Evolutionary conservation across 2,888 invertebrate species (phyloP), one percentile per base, ranked within the genome.

Genomic region (Drosophila aldrichi): DNA sequence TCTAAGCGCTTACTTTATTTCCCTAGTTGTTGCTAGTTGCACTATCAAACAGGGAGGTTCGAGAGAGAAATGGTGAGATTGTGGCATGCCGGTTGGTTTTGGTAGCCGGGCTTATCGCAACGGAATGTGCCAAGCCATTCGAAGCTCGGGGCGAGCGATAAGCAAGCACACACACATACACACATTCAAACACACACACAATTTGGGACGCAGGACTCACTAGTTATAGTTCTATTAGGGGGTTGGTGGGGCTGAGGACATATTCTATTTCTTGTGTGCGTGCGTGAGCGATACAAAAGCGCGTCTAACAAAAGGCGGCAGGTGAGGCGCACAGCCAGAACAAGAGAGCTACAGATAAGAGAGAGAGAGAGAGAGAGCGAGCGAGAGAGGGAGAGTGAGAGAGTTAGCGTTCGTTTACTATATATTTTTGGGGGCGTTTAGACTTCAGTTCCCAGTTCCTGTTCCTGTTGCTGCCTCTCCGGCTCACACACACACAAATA

Each of bases 91-190:
- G 20, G 41, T 22, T 49, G 49, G 40, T 44, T 14, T 59, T 59
- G 74, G 66, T 78, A 77, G 74, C 74, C 59, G 49, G 55, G 82
- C 82, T 85, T 90, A 89, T 90, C 90, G 82, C 66, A 43, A 58
- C 77, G 80, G 73, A 88, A 89, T 89, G 88, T 90, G 89, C 88
- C 89, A 87, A 88, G 89, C 84, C 90, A 82, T 89, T 81, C 81
- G 82, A 86, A 86, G 90, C 89, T 81, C 74, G 73, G 79, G 74
- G 89, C 74, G 48, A 63, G 62, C 71, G 77, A 82, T 78, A 79
- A 77, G 77, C 77, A 69, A 64, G 36, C 57, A 68, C 57, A 63
- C 73, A 72, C 68, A 61, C 64, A 72, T 66, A 61, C 64, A 36
- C 66, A 66, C 34, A 34, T 41, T 58, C 41, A 60, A 51, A 48